Base-by-base conservation (phyloP, 1,140 invertebrate genomes). In the Drosophila pallidifrons region DNA sequence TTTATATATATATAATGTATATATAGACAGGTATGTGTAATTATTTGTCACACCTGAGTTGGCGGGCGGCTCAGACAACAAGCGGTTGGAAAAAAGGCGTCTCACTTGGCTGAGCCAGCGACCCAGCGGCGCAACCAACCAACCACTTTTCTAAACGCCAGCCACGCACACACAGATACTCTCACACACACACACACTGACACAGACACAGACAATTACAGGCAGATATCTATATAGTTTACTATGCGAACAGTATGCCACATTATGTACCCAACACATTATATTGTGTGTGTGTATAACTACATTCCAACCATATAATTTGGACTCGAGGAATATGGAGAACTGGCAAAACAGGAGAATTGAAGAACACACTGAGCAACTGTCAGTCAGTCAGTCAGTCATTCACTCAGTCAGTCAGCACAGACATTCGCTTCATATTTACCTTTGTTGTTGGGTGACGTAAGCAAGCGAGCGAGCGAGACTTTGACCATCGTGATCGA, bases 11-110 rank as follows among this genome's bases (percentile, higher is more conserved):
- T 25, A 25, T 25, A 25, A 32, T 63, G 13, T 46, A 20, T 75
- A 64, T 69, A 85, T 77, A 54, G 82, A 76, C 75, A 86, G 75
- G 51, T 86, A 86, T 81, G 87, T 86, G 85, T 90, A 90, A 90
- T 90, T 91, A 90, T 90, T 90, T 90, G 86, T 90, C 86, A 90
- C 86, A 90, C 86, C 86, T 90, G 86, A 91, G 86, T 90, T 87
- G 73, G 79, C 87, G 77, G 59, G 35, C 76, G 65, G 63, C 54
- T 66, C 82, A 82, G 82, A 79, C 75, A 76, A 68, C 71, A 67
- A 58, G 46, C 61, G 60, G 30, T 32, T 59, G 51, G 52, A 57
- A 51, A 82, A 79, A 86, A 87, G 67, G 82, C 82, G 82, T 88
- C 83, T 86, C 82, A 86, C 82, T 77, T 82, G 82, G 82, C 83